Conservation (phyloP, 2,888 invertebrate genomes). For the Pandemis cinnamomeana region DNA sequence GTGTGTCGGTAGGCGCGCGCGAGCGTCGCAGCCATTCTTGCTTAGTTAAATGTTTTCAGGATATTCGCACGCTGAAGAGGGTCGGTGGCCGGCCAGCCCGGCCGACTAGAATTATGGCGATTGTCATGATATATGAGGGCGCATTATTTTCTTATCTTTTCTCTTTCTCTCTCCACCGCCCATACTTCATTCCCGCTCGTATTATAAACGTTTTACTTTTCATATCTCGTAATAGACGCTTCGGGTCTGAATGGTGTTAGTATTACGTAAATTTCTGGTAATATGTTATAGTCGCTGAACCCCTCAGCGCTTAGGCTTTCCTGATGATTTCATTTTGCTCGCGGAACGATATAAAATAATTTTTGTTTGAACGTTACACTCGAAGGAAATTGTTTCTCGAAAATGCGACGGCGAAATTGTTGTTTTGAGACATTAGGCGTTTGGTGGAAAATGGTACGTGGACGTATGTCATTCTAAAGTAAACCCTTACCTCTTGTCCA, state of each 20-base stretch:
- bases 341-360: slow-evolving; percentile 66
- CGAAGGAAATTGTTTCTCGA: slow-evolving; percentile 67
- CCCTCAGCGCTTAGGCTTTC: slow-evolving; percentile 53
- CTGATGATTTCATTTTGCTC: slow-evolving; percentile 67
- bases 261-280: slow-evolving; percentile 74
- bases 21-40: slow-evolving; percentile 52
- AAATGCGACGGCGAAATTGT: slow-evolving; percentile 49
- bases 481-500: no score
- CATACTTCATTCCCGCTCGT: slow-evolving; percentile 79
- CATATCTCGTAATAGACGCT: slow-evolving; percentile 76
- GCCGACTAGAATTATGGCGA: slow-evolving; percentile 79
- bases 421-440: slow-evolving; percentile 16
- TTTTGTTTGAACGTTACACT: slow-evolving; percentile 64
- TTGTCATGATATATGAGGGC: slow-evolving; percentile 83
- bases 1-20: slow-evolving; percentile 52
- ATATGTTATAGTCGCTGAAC: slow-evolving; percentile 68
- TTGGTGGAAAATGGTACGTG: not conserved
- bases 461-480: not conserved
- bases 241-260: slow-evolving; percentile 70
- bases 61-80: slow-evolving; percentile 75
- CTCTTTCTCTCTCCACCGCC: slow-evolving; percentile 81
- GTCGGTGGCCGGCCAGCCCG: slow-evolving; percentile 71
- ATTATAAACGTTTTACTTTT: slow-evolving; percentile 82
- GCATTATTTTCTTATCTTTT: slow-evolving; percentile 84
- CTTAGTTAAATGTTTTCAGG: slow-evolving; percentile 77